Base-by-base conservation (phyloP, 2,797 vertebrate species). In the Rhabdophis nuchalis region DNA sequence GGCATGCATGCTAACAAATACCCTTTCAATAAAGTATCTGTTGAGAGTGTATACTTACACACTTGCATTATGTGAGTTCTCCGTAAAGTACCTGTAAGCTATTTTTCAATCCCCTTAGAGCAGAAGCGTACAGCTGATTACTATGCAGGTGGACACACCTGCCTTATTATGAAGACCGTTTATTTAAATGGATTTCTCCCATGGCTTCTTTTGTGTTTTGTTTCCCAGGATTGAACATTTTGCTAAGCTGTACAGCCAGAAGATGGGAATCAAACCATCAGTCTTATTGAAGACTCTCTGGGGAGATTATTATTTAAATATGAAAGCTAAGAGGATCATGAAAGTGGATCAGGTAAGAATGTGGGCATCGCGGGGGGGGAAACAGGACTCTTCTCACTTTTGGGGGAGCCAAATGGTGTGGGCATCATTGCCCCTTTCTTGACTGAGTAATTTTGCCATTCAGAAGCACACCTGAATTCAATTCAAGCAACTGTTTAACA, bases 281-380 rank as follows among this genome's bases (percentile, higher is more conserved):
- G 97, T 99, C 85, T 98, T 99, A 92, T 96, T 98, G 92, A 99
- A 98, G 97, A 99, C 99, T 0, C 97, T 99, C 72, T 99, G 99
- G 99, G 99, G 99, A 93, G 99, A 99, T 96, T 99, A 98, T 96
- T 99, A 99, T 94, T 97, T 99, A 92, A 99, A 98, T 41, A 96
- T 97, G 61, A 99, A 99, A 96, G 98, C 98, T 87, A 99, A 99
- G 97, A 99, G 97, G 97, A 99, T 99, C 95, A 98, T 99, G 98
- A 99, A 98, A 95, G 98, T 97, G 57, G 99, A 99, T 93, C 98
- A 99, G 99, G 99, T 99, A 98, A 94, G 54, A 27, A 57, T 58
- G 1, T 14, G 56, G 41, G 12, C 16, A 14, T 87, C 27, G 12
- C 9, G 4, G 5, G 6, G 10, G 10, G 53, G 68, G 16, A 86